Percentiles rank a stretch among this genome's conserved stretches.
phyloP scores from a whole-genome alignment of 1,140 invertebrate species.

The Lepidostoma basale region DNA sequence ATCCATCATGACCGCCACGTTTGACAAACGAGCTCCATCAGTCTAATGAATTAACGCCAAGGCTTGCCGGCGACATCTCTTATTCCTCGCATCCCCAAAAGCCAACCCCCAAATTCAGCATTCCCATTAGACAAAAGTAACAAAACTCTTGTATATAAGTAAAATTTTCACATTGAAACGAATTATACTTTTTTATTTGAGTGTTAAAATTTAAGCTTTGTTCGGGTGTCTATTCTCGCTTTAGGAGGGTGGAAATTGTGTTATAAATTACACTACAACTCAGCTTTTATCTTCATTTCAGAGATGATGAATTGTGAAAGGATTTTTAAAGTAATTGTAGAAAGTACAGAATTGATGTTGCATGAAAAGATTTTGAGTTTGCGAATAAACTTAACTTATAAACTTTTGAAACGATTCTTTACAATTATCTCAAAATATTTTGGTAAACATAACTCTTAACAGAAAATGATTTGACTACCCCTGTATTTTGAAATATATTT shows the following conservation, averaged over 20 bases:
- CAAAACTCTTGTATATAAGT: too few relatives aligned
- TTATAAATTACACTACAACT: constrained; percentile 30
- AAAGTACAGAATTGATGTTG: background rate
- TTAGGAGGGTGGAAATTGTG: constrained; percentile 25
- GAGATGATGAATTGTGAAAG: constrained; percentile 27
- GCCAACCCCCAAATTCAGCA: background rate
- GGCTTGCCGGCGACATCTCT: constrained; percentile 26
- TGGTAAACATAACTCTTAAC: too few relatives aligned
- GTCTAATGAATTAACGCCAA: constrained; percentile 35
- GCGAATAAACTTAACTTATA: background rate
- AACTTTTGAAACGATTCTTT: too few relatives aligned
- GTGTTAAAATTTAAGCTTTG: background rate
- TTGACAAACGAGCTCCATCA: constrained; percentile 34
- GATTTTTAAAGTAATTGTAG: constrained; percentile 22
- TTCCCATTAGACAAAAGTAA: too few relatives aligned
- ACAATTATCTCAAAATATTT: too few relatives aligned
- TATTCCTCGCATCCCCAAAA: constrained; percentile 6
- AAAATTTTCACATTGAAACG: background rate
- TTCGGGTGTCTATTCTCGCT: background rate
- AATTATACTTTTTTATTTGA: background rate
- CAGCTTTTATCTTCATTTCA: constrained; percentile 26
- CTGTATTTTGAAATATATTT: too few relatives aligned
- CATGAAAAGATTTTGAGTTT: background rate
- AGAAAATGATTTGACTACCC: too few relatives aligned
- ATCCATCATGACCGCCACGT: constrained; percentile 18